Evolutionary conservation across 2,888 invertebrate species (phyloP).

Genomic region (Nephrotoma flavescens): DNA sequence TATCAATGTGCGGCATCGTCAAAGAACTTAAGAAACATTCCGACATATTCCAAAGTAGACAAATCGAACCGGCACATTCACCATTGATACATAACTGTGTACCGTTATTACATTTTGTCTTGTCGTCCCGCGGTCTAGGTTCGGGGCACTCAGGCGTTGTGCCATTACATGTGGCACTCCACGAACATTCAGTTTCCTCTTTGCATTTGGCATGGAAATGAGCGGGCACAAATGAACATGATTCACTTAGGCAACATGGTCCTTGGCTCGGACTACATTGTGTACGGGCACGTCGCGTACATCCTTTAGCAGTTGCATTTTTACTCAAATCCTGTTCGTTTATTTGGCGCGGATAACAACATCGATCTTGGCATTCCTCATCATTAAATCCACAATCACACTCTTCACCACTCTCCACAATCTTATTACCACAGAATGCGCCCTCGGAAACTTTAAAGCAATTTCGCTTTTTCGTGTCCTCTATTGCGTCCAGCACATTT

Average conservation of each 20-base stretch:
- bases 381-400: slow-evolving; percentile 95
- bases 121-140: slow-evolving; percentile 67
- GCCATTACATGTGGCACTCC: slow-evolving; percentile 76
- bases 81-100: slow-evolving; percentile 76
- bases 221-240: slow-evolving; percentile 60
- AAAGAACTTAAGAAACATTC: slow-evolving; percentile 88
- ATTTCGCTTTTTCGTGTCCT: slow-evolving; percentile 80
- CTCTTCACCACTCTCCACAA: slow-evolving; percentile 94
- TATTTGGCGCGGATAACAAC: slow-evolving; percentile 81
- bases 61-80: slow-evolving; percentile 90
- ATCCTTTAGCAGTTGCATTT: slow-evolving; percentile 62
- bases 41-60: slow-evolving; percentile 82
- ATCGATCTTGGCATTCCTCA: slow-evolving; percentile 80
- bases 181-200: slow-evolving; percentile 78
- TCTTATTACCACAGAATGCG: slow-evolving; percentile 98
- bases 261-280: slow-evolving; percentile 90
- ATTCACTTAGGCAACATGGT: slow-evolving; percentile 76
- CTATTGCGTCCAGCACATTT: slow-evolving; percentile 81
- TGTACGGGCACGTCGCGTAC: slow-evolving; percentile 58
- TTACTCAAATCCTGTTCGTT: slow-evolving; percentile 50
- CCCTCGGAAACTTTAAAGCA: slow-evolving; percentile 85
- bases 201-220: slow-evolving; percentile 57
- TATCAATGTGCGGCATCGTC: slow-evolving; percentile 58
- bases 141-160: slow-evolving; percentile 74
- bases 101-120: slow-evolving; percentile 92